Evolutionary conservation across 2,888 invertebrate species (phyloP), one percentile per base, ranked within the genome.

Genomic region (Drosophila neotestacea): DNA sequence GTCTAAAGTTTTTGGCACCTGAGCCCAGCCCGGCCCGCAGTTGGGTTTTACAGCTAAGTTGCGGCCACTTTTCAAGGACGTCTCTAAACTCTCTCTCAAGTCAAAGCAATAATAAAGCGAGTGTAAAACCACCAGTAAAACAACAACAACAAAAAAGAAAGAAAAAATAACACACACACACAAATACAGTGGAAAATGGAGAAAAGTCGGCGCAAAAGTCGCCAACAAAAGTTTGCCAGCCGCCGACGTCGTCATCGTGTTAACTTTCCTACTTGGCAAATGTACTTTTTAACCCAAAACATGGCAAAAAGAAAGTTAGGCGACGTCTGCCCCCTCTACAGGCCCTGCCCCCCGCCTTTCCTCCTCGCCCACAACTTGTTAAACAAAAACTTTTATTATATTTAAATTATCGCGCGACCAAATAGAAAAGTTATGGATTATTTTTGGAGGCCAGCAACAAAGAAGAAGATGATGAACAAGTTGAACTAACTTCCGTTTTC

Each of bases 11-110:
- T 74, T 76, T 71, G 76, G 76, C 77, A 76, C 77, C 75, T 76
- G 75, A 65, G 70, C 46, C 22, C 22, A 65, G 70, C 46, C 22
- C 22, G 22, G 22, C 22, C 22, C 56, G 61, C 50, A 48, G 55
- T 52, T 32, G 7, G 55, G 16, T 16, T 50, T 50, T 50, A 11
- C 34, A 4, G 22, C 73, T 70, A 70, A 78, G 70, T 77, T 78
- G 76, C 65, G 72, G 68, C 66, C 73, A 78, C 70, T 91, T 91
- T 90, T 91, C 91, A 91, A 91, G 91, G 91, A 89, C 91, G 90
- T 89, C 91, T 89, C 87, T 87, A 85, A 90, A 90, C 87, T 88
- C 88, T 11, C 77, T 11, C 77, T 46, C 64, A 66, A 68, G 64
- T 72, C 70, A 78, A 78, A 79, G 73, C 78, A 72, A 66, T 72